Conservation (phyloP, 2,797 vertebrate genomes). For the Distichodus sexfasciatus region DNA sequence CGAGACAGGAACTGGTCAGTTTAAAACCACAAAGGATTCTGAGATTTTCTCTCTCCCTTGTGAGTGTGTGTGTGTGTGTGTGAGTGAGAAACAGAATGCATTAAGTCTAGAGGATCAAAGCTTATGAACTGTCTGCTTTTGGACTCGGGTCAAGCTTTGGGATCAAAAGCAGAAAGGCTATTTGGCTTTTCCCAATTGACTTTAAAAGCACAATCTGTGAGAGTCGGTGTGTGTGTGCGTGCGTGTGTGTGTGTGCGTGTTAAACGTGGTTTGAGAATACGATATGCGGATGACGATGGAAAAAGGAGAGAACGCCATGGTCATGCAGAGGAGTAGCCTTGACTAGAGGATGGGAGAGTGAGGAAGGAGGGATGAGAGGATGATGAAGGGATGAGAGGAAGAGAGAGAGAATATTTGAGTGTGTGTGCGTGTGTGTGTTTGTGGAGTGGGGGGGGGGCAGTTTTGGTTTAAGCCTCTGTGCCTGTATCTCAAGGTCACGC, state of each 20-base stretch:
- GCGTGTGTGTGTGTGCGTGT: background rate
- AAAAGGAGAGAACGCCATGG: too few species aligned
- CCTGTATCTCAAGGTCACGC: constrained; percentile 16
- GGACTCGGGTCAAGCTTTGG: background rate
- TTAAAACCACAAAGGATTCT: too few species aligned
- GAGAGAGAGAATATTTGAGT: too few species aligned
- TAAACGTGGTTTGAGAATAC: too few species aligned
- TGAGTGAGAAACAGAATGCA: too few species aligned
- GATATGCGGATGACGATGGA: too few species aligned
- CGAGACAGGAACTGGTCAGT: background rate
- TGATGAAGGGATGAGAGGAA: too few species aligned
- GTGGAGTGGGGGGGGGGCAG: background rate
- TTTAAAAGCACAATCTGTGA: constrained; percentile 8
- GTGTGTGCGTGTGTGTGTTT: constrained; percentile 8
- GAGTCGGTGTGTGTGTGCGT: background rate
- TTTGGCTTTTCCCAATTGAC: background rate
- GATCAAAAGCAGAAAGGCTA: background rate
- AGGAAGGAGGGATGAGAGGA: too few species aligned
- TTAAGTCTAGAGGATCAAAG: constrained; percentile 1
- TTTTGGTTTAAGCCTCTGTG: constrained; percentile 2
- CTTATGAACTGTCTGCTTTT: background rate
- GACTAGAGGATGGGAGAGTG: too few species aligned
- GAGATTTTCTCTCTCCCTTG: background rate
- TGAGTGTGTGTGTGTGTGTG: too few species aligned
- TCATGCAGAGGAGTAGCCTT: too few species aligned